phyloP scores from a whole-genome alignment of 2,113 vertebrate genomes.

The Sitta europaea region DNA sequence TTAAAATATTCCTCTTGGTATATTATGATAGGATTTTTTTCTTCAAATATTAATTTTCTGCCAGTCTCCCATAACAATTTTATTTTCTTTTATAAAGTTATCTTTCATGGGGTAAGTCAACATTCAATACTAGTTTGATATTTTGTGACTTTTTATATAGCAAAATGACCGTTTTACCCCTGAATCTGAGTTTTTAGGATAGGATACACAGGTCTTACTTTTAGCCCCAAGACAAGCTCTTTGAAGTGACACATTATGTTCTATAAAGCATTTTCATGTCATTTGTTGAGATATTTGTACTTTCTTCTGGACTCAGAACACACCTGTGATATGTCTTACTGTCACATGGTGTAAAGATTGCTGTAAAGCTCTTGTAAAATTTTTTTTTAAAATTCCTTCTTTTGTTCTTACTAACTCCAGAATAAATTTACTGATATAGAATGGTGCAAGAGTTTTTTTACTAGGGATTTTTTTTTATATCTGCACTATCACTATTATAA shows the following conservation, averaged over 20 bases:
- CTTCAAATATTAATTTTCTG: background rate
- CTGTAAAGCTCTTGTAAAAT: background rate
- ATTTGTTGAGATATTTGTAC: background rate
- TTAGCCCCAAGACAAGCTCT: background rate
- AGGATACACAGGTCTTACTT: background rate
- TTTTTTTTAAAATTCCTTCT: background rate
- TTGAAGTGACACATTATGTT: background rate
- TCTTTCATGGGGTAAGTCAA: background rate
- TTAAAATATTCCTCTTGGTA: background rate
- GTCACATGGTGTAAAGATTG: background rate
- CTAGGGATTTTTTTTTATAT: background rate
- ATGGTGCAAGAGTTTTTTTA: background rate
- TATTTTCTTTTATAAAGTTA: background rate
- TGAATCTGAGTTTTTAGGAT: background rate
- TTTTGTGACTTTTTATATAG: background rate
- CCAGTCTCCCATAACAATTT: background rate
- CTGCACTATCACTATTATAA: background rate
- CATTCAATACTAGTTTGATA: background rate
- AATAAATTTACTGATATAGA: background rate
- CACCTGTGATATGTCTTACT: background rate
- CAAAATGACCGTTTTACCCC: background rate
- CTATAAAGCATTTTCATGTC: background rate
- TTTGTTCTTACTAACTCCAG: background rate
- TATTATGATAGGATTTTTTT: rapidly evolving
- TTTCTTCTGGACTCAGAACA: background rate